Percentiles rank a stretch among this genome's conserved stretches.
These are phyloP conservation scores for Cebidichthys violaceus DNA, from an alignment of 2,113 vertebrate species.

Conservation along the genomic window DNA sequence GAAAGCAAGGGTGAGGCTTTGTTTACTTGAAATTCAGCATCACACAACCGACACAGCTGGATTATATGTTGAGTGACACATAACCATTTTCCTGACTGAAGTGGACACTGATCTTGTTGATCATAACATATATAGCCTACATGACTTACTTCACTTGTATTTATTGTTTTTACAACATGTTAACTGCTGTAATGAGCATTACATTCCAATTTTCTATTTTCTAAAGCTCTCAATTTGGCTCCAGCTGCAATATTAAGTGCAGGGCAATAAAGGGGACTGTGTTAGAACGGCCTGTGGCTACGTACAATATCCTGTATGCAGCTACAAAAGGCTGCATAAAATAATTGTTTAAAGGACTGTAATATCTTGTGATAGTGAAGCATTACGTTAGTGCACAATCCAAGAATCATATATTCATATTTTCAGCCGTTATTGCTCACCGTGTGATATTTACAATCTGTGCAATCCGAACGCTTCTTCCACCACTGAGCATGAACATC, in stretches of 20 bases:
- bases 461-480: background rate
- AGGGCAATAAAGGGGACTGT: background rate
- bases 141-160: background rate
- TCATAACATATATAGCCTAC: background rate
- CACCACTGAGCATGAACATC: background rate
- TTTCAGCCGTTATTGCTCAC: background rate
- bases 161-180: background rate
- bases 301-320: background rate
- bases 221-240: background rate
- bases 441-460: background rate
- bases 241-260: background rate
- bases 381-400: background rate
- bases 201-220: background rate
- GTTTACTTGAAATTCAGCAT: slow-evolving; percentile 9
- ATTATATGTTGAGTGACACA: background rate
- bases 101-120: background rate
- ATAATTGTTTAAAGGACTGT: background rate
- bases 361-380: background rate
- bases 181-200: background rate
- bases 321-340: background rate
- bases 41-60: background rate
- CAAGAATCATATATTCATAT: background rate
- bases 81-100: background rate
- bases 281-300: background rate
- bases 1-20: background rate